These are phyloP conservation scores for Apoda limacodes DNA, from an alignment of 2,888 invertebrate species.

Conservation along the genomic window DNA sequence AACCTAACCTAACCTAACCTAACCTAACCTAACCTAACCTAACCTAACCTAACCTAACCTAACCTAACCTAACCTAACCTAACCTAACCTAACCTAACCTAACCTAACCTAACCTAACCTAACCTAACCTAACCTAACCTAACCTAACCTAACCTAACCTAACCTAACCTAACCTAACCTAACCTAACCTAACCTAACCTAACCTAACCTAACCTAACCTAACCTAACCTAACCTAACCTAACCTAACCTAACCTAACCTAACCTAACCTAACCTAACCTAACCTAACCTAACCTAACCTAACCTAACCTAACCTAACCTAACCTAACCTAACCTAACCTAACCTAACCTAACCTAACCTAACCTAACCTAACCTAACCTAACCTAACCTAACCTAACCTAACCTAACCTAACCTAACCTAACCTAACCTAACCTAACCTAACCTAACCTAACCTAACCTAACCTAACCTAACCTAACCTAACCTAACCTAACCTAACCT, in stretches of 20 bases:
- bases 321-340: conserved; percentile 2
- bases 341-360: conserved; percentile 2
- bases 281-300: conserved; percentile 2
- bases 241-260: conserved; percentile 2
- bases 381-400: conserved; percentile 2
- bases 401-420: conserved; percentile 2
- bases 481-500: conserved; percentile 1
- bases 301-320: conserved; percentile 2
- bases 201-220: conserved; percentile 3
- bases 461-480: conserved; percentile 2
- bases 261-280: conserved; percentile 2
- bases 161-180: conserved; percentile 4
- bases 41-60: too few species aligned
- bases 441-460: conserved; percentile 2
- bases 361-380: conserved; percentile 2
- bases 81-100: too few species aligned
- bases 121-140: conserved; percentile 1
- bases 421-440: conserved; percentile 2
- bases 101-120: too few species aligned
- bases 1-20: too few species aligned
- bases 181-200: conserved; percentile 3
- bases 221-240: conserved; percentile 2
- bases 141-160: conserved; percentile 3
- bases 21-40: too few species aligned
- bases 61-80: too few species aligned